Base-by-base conservation (phyloP, 2,113 vertebrate species). In the Calypte anna region DNA sequence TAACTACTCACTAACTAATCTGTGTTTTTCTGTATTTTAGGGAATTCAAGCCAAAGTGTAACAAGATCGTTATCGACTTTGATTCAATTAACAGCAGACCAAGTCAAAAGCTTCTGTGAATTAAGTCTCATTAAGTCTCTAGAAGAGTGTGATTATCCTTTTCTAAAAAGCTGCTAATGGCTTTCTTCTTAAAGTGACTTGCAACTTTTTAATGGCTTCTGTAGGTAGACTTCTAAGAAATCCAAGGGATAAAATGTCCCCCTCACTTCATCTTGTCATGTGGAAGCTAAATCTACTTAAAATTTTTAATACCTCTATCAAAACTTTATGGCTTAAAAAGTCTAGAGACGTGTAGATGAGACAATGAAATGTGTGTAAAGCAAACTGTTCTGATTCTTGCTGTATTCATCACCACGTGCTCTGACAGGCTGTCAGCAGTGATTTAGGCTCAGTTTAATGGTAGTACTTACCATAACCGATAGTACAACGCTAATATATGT, bases 41-140 rank as follows among this genome's bases (percentile, higher is more conserved):
- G 91, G 98, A 98, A 96, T 99, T 98, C 97, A 98, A 97, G 91
- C 98, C 98, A 14, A 98, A 98, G 94, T 95, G 94, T 96, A 98
- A 87, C 93, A 98, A 97, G 98, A 98, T 99, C 88, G 96, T 98
- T 96, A 98, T 98, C 12, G 98, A 98, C 98, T 99, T 98, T 97
- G 98, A 98, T 97, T 98, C 98, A 90, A 98, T 99, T 97, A 98
- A 98, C 94, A 97, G 68, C 92, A 96, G 86, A 93, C 94, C 87
- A 57, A 97, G 82, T 96, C 97, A 97, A 88, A 97, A 96, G 87
- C 97, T 85, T 77, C 93, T 96, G 86, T 98, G 97, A 98, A 94
- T 95, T 95, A 62, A 74, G 46, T 83, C 92, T 97, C 94, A 86
- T 96, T 96, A 96, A 95, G 79, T 72, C 86, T 85, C 57, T 67